phyloP scores from a whole-genome alignment of 2,797 vertebrate genomes.

The Xenops minutus region DNA sequence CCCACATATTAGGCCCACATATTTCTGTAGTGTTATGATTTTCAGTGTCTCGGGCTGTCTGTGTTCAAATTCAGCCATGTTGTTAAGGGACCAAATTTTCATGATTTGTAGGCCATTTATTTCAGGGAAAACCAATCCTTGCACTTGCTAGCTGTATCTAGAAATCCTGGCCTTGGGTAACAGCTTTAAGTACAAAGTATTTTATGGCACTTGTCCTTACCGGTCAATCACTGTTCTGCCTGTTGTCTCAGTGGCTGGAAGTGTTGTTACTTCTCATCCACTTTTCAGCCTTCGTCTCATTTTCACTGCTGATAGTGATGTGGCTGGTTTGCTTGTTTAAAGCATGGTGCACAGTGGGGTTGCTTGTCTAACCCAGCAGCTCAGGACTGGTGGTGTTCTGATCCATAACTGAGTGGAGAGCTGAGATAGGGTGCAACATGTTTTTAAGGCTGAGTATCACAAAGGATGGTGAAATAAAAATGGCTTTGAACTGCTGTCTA shows the following conservation, averaged over 20 bases:
- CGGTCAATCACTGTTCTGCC: background rate
- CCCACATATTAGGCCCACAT: rapidly evolving
- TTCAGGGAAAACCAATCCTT: background rate
- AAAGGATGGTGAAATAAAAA: background rate
- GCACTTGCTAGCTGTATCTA: background rate
- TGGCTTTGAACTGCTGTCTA: background rate
- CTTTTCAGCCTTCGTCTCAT: background rate
- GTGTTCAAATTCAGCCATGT: background rate
- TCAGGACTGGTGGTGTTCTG: background rate
- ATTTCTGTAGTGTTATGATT: background rate
- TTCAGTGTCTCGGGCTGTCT: background rate
- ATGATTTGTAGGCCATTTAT: background rate
- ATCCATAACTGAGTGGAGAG: background rate
- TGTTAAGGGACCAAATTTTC: background rate
- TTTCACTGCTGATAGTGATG: rapidly evolving
- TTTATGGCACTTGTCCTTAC: background rate
- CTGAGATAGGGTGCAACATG: background rate
- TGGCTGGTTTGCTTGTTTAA: background rate
- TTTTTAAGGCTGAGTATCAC: background rate
- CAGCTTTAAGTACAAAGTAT: background rate
- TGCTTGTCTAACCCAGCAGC: background rate
- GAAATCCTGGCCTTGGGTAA: background rate
- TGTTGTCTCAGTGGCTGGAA: background rate
- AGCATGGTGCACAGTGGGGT: rapidly evolving
- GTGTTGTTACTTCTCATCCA: background rate